Conservation (phyloP, 2,113 vertebrate species). For the Neopipo cinnamomea region DNA sequence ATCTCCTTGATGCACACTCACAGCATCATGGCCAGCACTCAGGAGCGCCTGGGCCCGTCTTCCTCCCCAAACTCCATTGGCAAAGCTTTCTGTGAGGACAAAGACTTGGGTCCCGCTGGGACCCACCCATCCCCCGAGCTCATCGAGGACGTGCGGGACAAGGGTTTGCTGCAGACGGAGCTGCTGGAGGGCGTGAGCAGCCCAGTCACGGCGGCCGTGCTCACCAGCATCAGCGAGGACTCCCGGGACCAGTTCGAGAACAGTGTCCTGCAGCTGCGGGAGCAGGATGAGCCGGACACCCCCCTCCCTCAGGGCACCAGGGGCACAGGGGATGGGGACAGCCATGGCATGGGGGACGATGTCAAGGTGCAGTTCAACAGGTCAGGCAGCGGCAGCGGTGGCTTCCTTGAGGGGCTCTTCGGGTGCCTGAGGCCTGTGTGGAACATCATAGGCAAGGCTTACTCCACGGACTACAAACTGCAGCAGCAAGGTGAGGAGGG, state of each 20-base stretch:
- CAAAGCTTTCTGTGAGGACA: slow-evolving; percentile 86
- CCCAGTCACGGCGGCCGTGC: slow-evolving; percentile 78
- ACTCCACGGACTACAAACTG: slow-evolving; percentile 97
- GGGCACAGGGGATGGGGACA: slow-evolving; percentile 75
- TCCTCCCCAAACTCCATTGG: slow-evolving; percentile 82
- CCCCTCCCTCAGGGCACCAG: slow-evolving; percentile 67
- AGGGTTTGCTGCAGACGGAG: slow-evolving; percentile 74
- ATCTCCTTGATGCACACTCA: slow-evolving; percentile 82
- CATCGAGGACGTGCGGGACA: slow-evolving; percentile 82
- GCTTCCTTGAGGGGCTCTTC: slow-evolving; percentile 97
- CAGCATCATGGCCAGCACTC: slow-evolving; percentile 92
- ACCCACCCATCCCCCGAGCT: slow-evolving; percentile 77
- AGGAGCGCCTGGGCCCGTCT: slow-evolving; percentile 91
- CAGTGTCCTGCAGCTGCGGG: slow-evolving; percentile 93
- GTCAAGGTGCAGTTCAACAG: slow-evolving; percentile 94
- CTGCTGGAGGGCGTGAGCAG: slow-evolving; percentile 66
- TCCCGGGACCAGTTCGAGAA: slow-evolving; percentile 93
- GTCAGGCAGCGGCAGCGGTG: slow-evolving; percentile 80
- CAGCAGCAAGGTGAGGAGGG: slow-evolving; percentile 91
- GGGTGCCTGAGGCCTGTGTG: slow-evolving; percentile 94
- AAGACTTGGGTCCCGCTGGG: slow-evolving; percentile 63
- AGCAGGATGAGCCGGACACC: slow-evolving; percentile 84
- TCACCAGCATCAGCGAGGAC: slow-evolving; percentile 88
- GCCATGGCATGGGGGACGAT: slow-evolving; percentile 74
- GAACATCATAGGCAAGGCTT: slow-evolving; percentile 98